Base-by-base conservation (phyloP, 2,113 vertebrate genomes). In the Tychaedon coryphoeus region DNA sequence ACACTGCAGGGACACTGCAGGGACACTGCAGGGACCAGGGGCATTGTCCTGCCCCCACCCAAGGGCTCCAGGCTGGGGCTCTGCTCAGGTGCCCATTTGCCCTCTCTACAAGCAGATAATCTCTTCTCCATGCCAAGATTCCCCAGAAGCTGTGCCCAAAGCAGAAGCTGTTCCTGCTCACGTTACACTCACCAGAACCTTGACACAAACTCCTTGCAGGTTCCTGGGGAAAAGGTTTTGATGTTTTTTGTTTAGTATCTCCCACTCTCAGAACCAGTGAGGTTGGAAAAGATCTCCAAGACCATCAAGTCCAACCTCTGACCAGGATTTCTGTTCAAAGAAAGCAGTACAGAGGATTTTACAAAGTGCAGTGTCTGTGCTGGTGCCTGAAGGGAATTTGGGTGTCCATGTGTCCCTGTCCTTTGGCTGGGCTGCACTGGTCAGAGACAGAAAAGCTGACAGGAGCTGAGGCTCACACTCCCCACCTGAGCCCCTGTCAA, bases 281-380 rank as follows among this genome's bases (percentile, higher is more conserved):
- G 53, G 28, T 9, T 89, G 69, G 45, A 20, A n/a, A 60, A 53
- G 28, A 8, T 65, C 53, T 29, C 28, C 38, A 45, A 19, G 45
- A 5, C 11, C 28, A n/a, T 12, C 0, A 4, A 45, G 42, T 20
- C 23, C 60, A 58, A 1, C 28, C 15, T 73, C 1, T 66, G 60
- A 20, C 19, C 23, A 24, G 58, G 23, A 0, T 51, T 23, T 26
- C 13, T 10, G 50, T 76, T 11, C 34, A 24, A 25, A 25, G 80
- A 6, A 10, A 29, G 57, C 48, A 47, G 67, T 0, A 0, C 12
- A 36, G 57, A 19, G 69, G 48, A 13, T 33, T 33, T 69, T 8
- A 2, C 36, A 1, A 2, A 19, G 25, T 10, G 29, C 42, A 3
- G 1, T 8, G n/a, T 6, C 5, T 9, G 1, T 20, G 81, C 2